Evolutionary conservation across 2,797 vertebrate genomes (phyloP).

Genomic region (Limnodromus scolopaceus): DNA sequence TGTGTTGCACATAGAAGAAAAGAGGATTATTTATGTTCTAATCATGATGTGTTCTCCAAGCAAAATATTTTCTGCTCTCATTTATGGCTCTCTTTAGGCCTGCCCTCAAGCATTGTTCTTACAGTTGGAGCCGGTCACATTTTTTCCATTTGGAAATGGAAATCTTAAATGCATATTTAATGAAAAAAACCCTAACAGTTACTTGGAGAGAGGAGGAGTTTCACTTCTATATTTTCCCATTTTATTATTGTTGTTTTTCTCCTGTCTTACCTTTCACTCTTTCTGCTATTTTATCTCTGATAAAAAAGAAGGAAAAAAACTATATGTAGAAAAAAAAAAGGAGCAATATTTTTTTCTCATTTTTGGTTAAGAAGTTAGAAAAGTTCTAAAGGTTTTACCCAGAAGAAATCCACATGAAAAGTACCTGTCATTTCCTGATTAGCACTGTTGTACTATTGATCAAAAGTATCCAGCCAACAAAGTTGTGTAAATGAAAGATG

Average conservation of each 20-base stretch:
- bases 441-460: neutral
- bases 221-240: neutral
- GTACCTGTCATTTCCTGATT: conserved; percentile 14
- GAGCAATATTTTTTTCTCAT: neutral
- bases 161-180: conserved; percentile 13
- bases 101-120: conserved; percentile 51
- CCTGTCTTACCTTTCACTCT: neutral
- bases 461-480: conserved; percentile 6
- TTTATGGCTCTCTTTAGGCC: conserved; percentile 43
- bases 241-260: neutral
- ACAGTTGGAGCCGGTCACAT: neutral
- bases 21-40: conserved; percentile 49
- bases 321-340: neutral
- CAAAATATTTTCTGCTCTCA: conserved; percentile 38
- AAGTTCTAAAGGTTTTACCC: neutral
- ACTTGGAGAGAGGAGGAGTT: neutral
- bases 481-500: neutral
- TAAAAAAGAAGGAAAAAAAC: neutral
- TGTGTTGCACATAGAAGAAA: neutral
- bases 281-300: neutral
- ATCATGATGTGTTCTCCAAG: neutral
- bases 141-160: conserved; percentile 52
- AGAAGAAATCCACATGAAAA: neutral
- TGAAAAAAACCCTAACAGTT: neutral
- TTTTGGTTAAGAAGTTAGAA: neutral